Evolutionary conservation across 2,888 invertebrate genomes (phyloP), one percentile per base, ranked within the genome.

Genomic region (Drosophila cracens): DNA sequence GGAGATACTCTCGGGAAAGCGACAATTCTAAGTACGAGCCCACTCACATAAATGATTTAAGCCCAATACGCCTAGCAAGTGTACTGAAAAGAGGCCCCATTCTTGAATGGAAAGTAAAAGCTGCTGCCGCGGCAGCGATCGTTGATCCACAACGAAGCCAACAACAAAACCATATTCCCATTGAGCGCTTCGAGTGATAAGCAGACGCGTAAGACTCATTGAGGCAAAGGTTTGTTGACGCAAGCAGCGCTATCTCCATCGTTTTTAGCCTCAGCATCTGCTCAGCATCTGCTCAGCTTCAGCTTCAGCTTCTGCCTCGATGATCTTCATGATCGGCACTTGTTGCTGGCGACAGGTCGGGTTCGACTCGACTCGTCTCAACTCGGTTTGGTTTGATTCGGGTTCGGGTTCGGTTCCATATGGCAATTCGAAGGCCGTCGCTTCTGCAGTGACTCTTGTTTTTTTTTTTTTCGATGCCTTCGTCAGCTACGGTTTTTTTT

Each of bases 181-280:
- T 72, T 74, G 70, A 72, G 60, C 59, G 40, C 54, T 59, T 69
- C 34, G 64, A 75, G 76, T 81, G 89, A 81, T 87, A 82, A 84
- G 76, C 75, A 65, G 62, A 60, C 63, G 72, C 70, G 68, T 76
- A 76, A 83, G 76, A 71, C 63, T 75, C 85, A 81, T 84, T 73
- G 82, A 89, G 89, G 66, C 76, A 81, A 80, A 89, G 87, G 89
- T 87, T 89, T 87, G 83, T 89, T 87, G 87, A 87, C 87, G 83
- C 80, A 74, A 61, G 65, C 34, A 27, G 43, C 57, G 51, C 58
- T 53, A 49, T 64, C 53, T 67, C 62, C 76, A 69, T 38, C 27
- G 40, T 59, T 65, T 65, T 36, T 46, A 59, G 58, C 57, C 63
- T 40, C 54, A 53, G 43, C 60, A 60, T 65, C 64, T 54, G 64